Percentiles rank a stretch among this genome's conserved stretches.
phyloP scores from a whole-genome alignment of 2,113 vertebrate species.

The Panthera leo region DNA sequence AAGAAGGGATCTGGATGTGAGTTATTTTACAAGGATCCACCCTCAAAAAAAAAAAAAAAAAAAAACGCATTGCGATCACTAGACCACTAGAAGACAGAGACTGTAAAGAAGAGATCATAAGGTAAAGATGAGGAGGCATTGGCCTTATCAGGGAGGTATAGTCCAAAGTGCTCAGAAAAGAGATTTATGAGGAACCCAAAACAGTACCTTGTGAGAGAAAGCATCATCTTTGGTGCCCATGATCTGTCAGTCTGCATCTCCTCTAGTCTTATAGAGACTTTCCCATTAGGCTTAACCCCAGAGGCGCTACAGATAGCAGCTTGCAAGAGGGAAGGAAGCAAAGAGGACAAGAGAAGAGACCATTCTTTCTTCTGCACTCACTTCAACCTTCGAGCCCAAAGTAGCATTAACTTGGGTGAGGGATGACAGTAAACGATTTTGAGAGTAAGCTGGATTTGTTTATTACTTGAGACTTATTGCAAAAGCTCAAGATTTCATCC shows the following conservation, averaged over 20 bases:
- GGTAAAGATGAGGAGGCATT: background rate
- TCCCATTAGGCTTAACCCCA: background rate
- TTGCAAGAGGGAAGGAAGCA: background rate
- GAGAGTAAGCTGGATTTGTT: background rate
- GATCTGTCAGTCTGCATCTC: background rate
- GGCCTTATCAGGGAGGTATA: background rate
- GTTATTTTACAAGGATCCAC: background rate
- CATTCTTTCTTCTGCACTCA: background rate
- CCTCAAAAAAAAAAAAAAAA: background rate
- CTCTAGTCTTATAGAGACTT: background rate
- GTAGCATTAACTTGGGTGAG: background rate
- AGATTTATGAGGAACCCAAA: background rate
- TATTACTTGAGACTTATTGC: background rate
- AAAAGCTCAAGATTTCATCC: background rate
- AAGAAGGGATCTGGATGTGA: background rate
- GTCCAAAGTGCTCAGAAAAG: background rate
- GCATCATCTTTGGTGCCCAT: background rate
- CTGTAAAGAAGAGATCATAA: background rate
- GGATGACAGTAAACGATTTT: background rate
- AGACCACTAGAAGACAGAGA: background rate
- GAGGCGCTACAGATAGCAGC: background rate
- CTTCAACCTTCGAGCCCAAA: background rate
- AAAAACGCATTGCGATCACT: background rate
- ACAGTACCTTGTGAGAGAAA: background rate
- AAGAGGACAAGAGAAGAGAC: background rate